phyloP scores from a whole-genome alignment of 1,140 invertebrate species.

The Bursaphelenchus mucronatus region DNA sequence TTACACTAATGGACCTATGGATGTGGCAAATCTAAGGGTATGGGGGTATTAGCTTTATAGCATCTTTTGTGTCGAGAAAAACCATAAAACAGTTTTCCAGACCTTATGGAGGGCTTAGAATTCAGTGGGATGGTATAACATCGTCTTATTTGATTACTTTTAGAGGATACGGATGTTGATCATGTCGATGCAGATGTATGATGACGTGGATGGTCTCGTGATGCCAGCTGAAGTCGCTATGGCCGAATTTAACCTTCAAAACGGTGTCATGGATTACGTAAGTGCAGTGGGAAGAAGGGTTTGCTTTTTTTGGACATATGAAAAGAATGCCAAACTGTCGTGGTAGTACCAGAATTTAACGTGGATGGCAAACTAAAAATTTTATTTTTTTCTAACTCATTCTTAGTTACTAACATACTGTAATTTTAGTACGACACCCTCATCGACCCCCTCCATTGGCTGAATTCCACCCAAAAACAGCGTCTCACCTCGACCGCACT shows the following conservation, averaged over 20 bases:
- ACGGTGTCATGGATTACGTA: constrained; percentile 6
- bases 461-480: constrained; percentile 1
- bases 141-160: not conserved
- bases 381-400: no score
- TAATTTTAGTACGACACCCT: not conserved
- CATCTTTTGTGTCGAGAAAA: no score
- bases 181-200: constrained; percentile 14
- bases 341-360: no score
- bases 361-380: no score
- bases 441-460: not conserved
- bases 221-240: constrained; percentile 6
- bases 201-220: not conserved
- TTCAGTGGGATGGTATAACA: no score
- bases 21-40: no score
- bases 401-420: no score
- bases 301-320: not conserved
- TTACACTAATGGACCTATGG: no score
- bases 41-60: no score
- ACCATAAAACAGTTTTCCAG: no score
- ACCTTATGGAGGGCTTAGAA: no score
- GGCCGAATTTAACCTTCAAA: constrained; percentile 5
- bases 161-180: constrained; percentile 9
- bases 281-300: not conserved
- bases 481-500: constrained; percentile 2
- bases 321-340: no score